Evolutionary conservation across 1,140 invertebrate species (phyloP), one percentile per base, ranked within the genome.

Genomic region (Cherax destructor): DNA sequence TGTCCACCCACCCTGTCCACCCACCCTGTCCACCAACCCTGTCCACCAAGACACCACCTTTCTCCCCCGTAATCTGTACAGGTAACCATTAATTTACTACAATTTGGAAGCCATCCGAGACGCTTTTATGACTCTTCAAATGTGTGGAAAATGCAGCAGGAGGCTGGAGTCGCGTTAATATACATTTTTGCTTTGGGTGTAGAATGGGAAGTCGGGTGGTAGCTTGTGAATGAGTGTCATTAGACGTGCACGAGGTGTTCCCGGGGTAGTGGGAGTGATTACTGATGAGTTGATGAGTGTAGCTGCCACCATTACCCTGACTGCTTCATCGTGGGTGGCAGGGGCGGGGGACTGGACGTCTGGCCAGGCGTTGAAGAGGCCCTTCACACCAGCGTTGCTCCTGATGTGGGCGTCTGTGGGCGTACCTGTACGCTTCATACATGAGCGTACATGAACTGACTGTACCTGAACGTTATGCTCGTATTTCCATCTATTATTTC

Each of bases 61-160:
- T 83, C 80, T 59, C 52, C 80, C 80, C 52, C 4, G 24, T 59
- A 83, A 83, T 83, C 80, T 83, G 80, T 30, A 83, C 80, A 83
- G 61, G 80, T 61, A 52, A 83, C 80, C 80, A 59, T 30, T 30
- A 83, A 83, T 83, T 83, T 83, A 24, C 80, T n/a, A 61, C 80
- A n/a, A 59, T 83, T 83, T 83, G 50, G 52, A 30, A 30, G 24
- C 80, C 80, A 59, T 83, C 52, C n/a, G 18, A 83, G 6, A 7
- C 52, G 21, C 50, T 52, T 83, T 83, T 83, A 83, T 52, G 80
- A 83, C 1, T 59, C 10, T 24, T 6, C 80, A 30, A 56, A 83
- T 83, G 80, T 83, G 80, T 83, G 52, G 49, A 83, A 83, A 83
- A 83, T 83, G 80, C 80, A 83, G 52, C 52, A 21, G 52, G 18